phyloP scores from a whole-genome alignment of 2,797 vertebrate genomes.

The Alfaro cultratus region DNA sequence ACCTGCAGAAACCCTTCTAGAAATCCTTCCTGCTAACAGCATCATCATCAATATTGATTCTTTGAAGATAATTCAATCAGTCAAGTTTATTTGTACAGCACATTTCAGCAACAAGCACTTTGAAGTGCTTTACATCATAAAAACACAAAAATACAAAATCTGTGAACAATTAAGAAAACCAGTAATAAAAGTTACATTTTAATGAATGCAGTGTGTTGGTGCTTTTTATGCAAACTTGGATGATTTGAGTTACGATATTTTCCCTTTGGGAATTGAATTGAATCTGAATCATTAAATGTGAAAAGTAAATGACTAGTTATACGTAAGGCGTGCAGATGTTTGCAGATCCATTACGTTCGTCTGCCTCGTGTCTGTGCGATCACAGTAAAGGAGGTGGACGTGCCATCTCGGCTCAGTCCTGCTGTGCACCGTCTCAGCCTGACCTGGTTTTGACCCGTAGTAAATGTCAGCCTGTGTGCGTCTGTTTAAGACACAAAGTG shows the following conservation, averaged over 20 bases:
- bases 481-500: conserved; percentile 63
- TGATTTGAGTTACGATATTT: neutral
- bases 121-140: no score
- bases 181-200: no score
- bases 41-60: no score
- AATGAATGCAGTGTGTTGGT: no score
- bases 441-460: conserved; percentile 67
- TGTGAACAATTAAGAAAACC: no score
- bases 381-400: conserved; percentile 23
- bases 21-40: no score
- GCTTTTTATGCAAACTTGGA: no score
- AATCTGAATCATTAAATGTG: neutral
- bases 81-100: no score
- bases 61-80: no score
- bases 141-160: no score
- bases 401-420: conserved; percentile 27
- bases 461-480: conserved; percentile 48
- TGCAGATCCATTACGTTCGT: conserved; percentile 15
- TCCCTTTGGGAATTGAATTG: neutral
- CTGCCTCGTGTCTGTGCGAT: conserved; percentile 17
- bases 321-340: neutral
- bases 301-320: neutral
- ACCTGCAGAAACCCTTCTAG: no score
- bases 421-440: conserved; percentile 37
- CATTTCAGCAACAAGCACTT: no score